Evolutionary conservation across 2,113 vertebrate species (phyloP), one percentile per base, ranked within the genome.

Genomic region (Naja naja): DNA sequence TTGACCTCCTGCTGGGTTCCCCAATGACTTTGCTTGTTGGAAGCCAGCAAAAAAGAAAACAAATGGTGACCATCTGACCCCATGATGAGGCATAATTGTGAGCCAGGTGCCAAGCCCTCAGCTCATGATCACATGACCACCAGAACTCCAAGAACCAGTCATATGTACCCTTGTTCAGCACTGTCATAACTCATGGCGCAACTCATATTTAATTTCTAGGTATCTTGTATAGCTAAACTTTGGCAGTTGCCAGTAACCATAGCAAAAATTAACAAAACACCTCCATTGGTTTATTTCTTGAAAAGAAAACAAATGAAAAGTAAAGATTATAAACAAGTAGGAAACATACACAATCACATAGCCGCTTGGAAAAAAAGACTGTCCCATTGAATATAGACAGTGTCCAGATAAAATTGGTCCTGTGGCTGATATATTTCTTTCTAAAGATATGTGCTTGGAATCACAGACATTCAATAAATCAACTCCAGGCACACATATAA

Each of bases 391-490:
- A 81, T 22, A 81, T 8, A 43, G 74, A 8, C 16, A 81, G 34
- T 43, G 34, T 81, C 18, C 74, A 39, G 74, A 39, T 43, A 81
- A 39, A 81, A 39, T 43, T 81, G 74, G 34, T 8, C 34, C 74
- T 39, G n/a, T 0, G 2, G 69, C 69, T 92, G 87, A 89, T 92
- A 85, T 89, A 14, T 88, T 89, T 89, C 64, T 47, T 85, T 85
- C 64, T 55, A 30, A 56, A 64, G 60, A 89, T 88, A 53, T 89
- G 64, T 89, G 87, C 52, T 69, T 43, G 39, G 60, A 90, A 86
- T 89, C 27, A 58, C 39, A 89, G 54, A 14, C 54, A 60, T 86
- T 20, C 74, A 90, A 86, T 90, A 93, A 93, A 93, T n/a, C 10
- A 55, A 85, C 0, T 86, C n/a, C 53, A 89, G 34, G 12, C 60